Base-by-base conservation (phyloP, 2,797 vertebrate species). In the Parauchenoglanis ngamensis region DNA sequence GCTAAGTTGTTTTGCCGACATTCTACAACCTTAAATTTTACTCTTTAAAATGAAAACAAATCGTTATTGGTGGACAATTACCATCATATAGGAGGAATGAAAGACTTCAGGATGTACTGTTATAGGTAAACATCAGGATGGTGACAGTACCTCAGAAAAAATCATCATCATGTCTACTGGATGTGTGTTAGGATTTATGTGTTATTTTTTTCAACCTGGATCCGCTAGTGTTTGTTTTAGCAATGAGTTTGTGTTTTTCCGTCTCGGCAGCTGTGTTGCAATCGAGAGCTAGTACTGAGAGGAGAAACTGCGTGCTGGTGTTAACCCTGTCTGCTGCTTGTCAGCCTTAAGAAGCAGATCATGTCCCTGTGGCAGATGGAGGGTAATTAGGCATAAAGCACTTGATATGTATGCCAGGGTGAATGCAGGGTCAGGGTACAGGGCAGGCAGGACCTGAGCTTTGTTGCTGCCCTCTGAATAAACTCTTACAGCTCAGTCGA, bases 301-400 rank as follows among this genome's bases (percentile, higher is more conserved):
- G 52, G 49, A 8, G 44, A 28, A 57, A 70, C 46, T 31, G 31
- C 72, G 49, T 7, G 19, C 49, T 72, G 61, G 52, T 81, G 63
- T 80, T 86, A 44, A 67, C 83, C 11, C 83, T 57, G 49, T 44
- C 83, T 57, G 28, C 83, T n/a, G 52, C 28, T 2, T 57, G 31
- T 57, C 76, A 70, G 31, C n/a, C 54, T 82, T 59, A 75, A 84
- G 63, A 80, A 76, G 83, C 89, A 83, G 86, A 89, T 91, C 87
- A 86, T 90, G 89, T 88, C 87, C 86, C 89, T 72, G 82, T 91
- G 90, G 89, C 92, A 92, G 92, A 92, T 90, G 89, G 92, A 91
- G 87, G 90, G 86, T 89, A 90, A 91, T 92, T 91, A 90, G 85
- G 52, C 77, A 83, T 63, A 85, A 84, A 91, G 67, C 65, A 87